These are phyloP conservation scores for Tiphia femorata DNA, from an alignment of 2,888 invertebrate species.

Conservation along the genomic window DNA sequence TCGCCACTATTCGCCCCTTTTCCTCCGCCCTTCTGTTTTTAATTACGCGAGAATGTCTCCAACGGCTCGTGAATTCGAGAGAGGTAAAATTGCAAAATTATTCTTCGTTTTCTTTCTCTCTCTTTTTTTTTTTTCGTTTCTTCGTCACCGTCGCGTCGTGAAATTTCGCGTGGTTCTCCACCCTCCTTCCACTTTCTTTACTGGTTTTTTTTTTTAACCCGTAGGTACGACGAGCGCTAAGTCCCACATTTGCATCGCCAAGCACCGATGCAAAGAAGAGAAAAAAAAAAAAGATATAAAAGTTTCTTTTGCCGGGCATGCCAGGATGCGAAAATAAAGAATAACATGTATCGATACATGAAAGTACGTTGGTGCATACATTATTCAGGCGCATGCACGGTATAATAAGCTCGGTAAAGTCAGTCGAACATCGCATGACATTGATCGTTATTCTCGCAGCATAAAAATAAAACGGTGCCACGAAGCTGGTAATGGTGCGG, in stretches of 20 bases:
- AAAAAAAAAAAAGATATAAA: constrained; percentile 14
- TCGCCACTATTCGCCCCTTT: too few species aligned
- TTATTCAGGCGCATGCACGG: constrained; percentile 24
- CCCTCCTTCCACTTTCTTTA: too few species aligned
- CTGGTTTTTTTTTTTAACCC: too few species aligned
- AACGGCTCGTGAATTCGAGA: too few species aligned
- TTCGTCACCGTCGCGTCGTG: neutral
- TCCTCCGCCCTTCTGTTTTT: too few species aligned
- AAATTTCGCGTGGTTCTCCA: too few species aligned
- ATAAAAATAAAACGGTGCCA: neutral
- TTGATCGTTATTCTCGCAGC: neutral
- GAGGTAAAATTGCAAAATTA: too few species aligned
- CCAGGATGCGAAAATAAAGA: neutral
- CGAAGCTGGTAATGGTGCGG: constrained; percentile 14
- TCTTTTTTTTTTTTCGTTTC: neutral
- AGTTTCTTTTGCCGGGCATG: too few species aligned
- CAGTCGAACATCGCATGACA: constrained; percentile 11
- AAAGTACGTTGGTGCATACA: neutral
- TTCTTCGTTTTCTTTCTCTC: neutral
- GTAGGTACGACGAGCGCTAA: constrained; percentile 27
- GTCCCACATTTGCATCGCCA: constrained; percentile 6
- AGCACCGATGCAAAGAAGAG: constrained; percentile 18
- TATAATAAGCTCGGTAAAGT: constrained; percentile 2
- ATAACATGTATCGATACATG: neutral
- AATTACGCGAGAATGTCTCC: too few species aligned